Conservation (phyloP, 2,113 vertebrate species). For the Choloepus hoffmanni region DNA sequence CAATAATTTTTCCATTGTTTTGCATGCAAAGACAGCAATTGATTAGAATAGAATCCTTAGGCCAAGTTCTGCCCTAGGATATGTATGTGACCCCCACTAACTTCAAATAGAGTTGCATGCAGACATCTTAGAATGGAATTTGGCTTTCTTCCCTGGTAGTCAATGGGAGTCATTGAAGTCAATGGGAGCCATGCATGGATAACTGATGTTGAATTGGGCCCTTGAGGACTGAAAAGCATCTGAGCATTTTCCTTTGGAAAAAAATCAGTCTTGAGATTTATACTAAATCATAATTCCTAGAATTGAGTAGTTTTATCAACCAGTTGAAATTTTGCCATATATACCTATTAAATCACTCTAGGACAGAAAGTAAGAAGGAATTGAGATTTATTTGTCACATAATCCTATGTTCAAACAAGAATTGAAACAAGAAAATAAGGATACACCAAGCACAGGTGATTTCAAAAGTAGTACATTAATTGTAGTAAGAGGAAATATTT, state of each 20-base stretch:
- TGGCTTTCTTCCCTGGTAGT: constrained; percentile 68
- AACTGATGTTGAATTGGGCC: constrained; percentile 53
- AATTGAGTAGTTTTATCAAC: constrained; percentile 51
- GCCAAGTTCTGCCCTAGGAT: constrained; percentile 71
- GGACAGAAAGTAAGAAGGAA: not conserved
- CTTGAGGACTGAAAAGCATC: constrained; percentile 62
- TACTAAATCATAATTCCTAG: constrained; percentile 46
- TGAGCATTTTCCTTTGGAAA: constrained; percentile 46
- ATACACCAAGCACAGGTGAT: constrained; percentile 33
- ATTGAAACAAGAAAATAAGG: constrained; percentile 37
- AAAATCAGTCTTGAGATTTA: constrained; percentile 37
- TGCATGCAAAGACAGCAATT: constrained; percentile 73
- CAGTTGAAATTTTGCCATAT: constrained; percentile 39
- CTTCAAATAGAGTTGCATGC: constrained; percentile 74
- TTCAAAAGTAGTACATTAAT: not conserved
- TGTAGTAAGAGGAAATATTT: constrained; percentile 41
- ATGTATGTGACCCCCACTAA: constrained; percentile 71
- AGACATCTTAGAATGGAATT: constrained; percentile 62
- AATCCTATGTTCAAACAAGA: not conserved
- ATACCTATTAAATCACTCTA: constrained; percentile 5
- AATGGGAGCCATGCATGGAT: constrained; percentile 58
- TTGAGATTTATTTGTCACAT: constrained; percentile 19
- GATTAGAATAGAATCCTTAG: constrained; percentile 71
- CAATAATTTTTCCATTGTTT: constrained; percentile 77
- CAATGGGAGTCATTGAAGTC: constrained; percentile 66